These are phyloP conservation scores for Solen grandis DNA, from an alignment of 1,140 invertebrate species.

Conservation along the genomic window DNA sequence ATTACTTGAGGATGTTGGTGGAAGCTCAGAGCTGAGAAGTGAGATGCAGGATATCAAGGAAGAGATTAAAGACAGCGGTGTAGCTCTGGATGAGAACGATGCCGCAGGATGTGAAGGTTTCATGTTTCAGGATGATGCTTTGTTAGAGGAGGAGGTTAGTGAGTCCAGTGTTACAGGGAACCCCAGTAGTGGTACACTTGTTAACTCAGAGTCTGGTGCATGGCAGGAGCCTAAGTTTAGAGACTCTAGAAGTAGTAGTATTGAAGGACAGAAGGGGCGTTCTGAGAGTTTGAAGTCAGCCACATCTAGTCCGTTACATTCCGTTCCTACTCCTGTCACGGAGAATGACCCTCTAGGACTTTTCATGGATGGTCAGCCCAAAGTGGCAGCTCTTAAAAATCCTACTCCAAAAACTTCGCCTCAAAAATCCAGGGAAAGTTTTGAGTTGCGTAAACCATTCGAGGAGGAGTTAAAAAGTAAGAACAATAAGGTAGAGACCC, in stretches of 20 bases:
- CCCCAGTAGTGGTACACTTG: background rate
- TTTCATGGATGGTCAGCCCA: constrained; percentile 78
- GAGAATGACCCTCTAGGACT: constrained; percentile 95
- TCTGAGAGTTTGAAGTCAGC: constrained; percentile 38
- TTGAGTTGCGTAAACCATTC: constrained; percentile 36
- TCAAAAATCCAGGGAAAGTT: constrained; percentile 34
- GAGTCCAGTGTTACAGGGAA: background rate
- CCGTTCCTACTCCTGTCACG: constrained; percentile 88
- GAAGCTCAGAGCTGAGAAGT: background rate
- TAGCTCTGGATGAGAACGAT: constrained; percentile 63
- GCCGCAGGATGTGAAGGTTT: background rate
- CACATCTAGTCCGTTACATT: constrained; percentile 61
- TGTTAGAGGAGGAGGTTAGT: background rate
- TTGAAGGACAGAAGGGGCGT: constrained; percentile 12
- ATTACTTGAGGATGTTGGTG: constrained; percentile 40
- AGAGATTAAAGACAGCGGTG: constrained; percentile 71
- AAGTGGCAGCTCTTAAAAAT: background rate
- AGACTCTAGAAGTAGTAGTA: background rate
- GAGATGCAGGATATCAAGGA: constrained; percentile 50
- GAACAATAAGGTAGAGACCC: constrained; percentile 11
- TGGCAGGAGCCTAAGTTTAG: background rate
- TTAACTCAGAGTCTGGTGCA: background rate
- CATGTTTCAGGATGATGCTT: background rate
- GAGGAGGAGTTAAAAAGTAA: constrained; percentile 27
- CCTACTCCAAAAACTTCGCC: constrained; percentile 24